Percentiles rank a stretch among this genome's conserved stretches.
Evolutionary conservation across 1,140 invertebrate genomes (phyloP).

Genomic region (Trichonephila clavata): DNA sequence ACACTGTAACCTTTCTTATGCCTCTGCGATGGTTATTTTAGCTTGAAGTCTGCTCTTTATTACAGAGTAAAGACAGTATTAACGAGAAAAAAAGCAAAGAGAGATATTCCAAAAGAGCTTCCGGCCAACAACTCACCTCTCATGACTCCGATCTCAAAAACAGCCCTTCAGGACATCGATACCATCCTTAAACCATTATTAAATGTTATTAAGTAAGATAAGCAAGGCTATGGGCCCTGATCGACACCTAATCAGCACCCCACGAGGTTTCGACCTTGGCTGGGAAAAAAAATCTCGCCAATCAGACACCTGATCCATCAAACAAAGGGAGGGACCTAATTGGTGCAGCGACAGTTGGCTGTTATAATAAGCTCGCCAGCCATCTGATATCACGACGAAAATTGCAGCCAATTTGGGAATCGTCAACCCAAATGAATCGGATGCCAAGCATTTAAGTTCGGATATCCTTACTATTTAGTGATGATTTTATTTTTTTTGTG

Average conservation of each 20-base stretch:
- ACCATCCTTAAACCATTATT: not conserved
- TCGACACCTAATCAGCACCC: conserved; percentile 51
- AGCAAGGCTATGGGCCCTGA: too few species aligned
- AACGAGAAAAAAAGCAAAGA: not conserved
- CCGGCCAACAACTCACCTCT: not conserved
- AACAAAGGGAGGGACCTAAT: conserved; percentile 27
- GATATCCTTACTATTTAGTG: not conserved
- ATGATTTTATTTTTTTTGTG: not conserved
- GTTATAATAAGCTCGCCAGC: conserved; percentile 41
- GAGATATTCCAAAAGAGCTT: not conserved
- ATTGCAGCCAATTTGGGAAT: conserved; percentile 23
- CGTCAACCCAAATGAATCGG: not conserved
- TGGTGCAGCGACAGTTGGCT: conserved; percentile 20
- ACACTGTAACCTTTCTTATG: not conserved
- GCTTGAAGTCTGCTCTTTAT: not conserved
- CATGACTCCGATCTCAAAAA: conserved; percentile 3
- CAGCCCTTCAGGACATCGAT: not conserved
- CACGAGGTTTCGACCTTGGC: conserved; percentile 21
- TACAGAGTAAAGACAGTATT: not conserved
- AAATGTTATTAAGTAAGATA: conserved; percentile 9
- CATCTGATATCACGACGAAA: conserved; percentile 46
- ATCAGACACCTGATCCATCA: conserved; percentile 44
- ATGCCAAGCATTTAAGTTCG: not conserved
- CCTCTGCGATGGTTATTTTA: not conserved
- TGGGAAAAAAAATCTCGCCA: not conserved